Conservation (phyloP, 2,888 invertebrate species). For the Pyrrhosoma nymphula region DNA sequence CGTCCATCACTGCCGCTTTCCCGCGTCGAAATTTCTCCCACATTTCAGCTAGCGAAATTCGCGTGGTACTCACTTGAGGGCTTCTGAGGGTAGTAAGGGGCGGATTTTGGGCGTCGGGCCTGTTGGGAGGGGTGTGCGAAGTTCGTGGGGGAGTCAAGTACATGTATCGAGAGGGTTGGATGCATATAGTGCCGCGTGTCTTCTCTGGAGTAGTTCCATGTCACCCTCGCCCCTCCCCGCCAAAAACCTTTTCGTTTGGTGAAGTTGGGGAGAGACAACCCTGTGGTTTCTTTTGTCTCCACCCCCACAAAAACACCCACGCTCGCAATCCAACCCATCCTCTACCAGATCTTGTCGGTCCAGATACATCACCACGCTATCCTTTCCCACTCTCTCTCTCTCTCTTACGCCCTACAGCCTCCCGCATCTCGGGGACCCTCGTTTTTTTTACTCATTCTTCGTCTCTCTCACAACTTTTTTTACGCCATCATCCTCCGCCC, state of each 20-base stretch:
- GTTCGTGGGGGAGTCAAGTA: neutral
- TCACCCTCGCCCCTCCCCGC: neutral
- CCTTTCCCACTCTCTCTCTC: neutral
- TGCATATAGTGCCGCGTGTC: neutral
- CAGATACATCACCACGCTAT: slow-evolving; percentile 12
- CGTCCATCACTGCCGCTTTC: no score
- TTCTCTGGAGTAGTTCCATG: neutral
- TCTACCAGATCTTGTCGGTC: neutral
- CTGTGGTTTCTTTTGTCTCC: slow-evolving; percentile 26
- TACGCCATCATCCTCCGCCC: neutral
- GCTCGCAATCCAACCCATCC: neutral
- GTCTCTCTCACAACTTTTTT: neutral
- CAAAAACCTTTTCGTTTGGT: neutral
- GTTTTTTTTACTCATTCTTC: neutral
- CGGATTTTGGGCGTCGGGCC: neutral
- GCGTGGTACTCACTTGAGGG: neutral
- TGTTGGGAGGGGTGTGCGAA: neutral
- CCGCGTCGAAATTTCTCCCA: no score
- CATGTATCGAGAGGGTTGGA: neutral
- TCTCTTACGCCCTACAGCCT: neutral
- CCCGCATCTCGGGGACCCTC: neutral
- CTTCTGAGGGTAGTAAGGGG: neutral
- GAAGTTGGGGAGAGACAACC: neutral
- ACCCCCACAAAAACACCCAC: neutral
- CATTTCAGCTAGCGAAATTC: no score